Evolutionary conservation across 2,888 invertebrate species (phyloP), one percentile per base, ranked within the genome.

Genomic region (Latrodectus hesperus): DNA sequence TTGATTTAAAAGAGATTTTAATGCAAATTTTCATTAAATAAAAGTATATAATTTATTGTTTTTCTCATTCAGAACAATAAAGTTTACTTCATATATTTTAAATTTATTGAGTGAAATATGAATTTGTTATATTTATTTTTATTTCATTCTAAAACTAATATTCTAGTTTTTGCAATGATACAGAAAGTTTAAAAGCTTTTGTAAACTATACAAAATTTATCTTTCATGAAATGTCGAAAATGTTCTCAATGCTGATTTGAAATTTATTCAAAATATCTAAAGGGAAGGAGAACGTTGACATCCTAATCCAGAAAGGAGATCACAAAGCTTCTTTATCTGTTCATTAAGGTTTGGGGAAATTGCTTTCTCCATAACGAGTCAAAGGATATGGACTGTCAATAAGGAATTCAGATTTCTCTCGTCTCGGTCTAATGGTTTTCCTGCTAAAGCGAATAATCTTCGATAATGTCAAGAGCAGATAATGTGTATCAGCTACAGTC

Each of bases 251-350:
- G 38, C 38, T 22, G 38, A 22, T 12, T 51, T 10, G 76, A 22
- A 65, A 77, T 78, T 78, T 78, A 78, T 68, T 68, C 68, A 26
- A 22, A 55, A 55, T n/a, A 53, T 17, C 55, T 26, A 22, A 14
- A 10, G 74, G 55, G 26, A 51, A 49, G 16, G 9, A 53, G 26
- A 51, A 22, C 16, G 68, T 53, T 77, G 68, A 53, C 53, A 53
- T 53, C 16, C 67, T 78, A 68, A 78, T 68, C 68, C 68, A 53
- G 51, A 76, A 78, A 16, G 68, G 68, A 78, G 53, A 68, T 78
- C 68, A 64, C 14, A 55, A 51, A n/a, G n/a, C 77, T 65, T 14
- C 77, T 78, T 78, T 55, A 78, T 78, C 68, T 53, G 12, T 14
- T 51, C 52, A 14, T 78, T 78, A 10, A 53, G 68, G 9, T 78